A percentile compares a stretch with the other conserved stretches of the same genome.
Evolutionary conservation across 1,140 invertebrate species (phyloP).

Genomic region (Nephila pilipes): DNA sequence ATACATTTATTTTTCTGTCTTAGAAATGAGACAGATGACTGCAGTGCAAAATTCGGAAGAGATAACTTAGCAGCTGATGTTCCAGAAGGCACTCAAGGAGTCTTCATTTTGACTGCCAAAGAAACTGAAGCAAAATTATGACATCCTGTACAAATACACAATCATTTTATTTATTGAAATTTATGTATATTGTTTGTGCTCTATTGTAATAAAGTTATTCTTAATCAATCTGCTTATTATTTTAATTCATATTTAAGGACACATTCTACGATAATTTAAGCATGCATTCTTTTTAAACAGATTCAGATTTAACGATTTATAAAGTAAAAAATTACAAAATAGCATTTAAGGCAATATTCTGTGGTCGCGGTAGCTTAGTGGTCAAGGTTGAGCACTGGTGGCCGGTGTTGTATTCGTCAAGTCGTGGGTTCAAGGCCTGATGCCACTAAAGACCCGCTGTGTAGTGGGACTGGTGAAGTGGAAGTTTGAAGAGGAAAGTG

Average conservation of each 20-base stretch:
- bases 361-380: too few species aligned
- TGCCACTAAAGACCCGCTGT: too few species aligned
- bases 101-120: constrained; percentile 73
- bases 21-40: neutral
- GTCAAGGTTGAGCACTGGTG: too few species aligned
- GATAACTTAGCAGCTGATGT: constrained; percentile 68
- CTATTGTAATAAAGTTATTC: constrained; percentile 57
- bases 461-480: too few species aligned
- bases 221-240: neutral
- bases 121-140: constrained; percentile 62
- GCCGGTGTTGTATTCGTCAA: too few species aligned
- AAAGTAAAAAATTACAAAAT: too few species aligned
- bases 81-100: constrained; percentile 64
- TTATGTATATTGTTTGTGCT: constrained; percentile 48
- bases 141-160: constrained; percentile 56
- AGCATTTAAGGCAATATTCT: too few species aligned
- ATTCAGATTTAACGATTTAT: too few species aligned
- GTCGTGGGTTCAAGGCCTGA: too few species aligned
- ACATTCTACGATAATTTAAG: too few species aligned
- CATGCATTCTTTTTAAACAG: too few species aligned
- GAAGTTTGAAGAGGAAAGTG: too few species aligned
- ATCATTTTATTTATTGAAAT: constrained; percentile 66
- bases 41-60: constrained; percentile 53
- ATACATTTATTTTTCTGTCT: neutral
- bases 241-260: neutral